These are phyloP conservation scores for Limnothrissa miodon DNA, from an alignment of 2,113 vertebrate genomes.

Conservation along the genomic window DNA sequence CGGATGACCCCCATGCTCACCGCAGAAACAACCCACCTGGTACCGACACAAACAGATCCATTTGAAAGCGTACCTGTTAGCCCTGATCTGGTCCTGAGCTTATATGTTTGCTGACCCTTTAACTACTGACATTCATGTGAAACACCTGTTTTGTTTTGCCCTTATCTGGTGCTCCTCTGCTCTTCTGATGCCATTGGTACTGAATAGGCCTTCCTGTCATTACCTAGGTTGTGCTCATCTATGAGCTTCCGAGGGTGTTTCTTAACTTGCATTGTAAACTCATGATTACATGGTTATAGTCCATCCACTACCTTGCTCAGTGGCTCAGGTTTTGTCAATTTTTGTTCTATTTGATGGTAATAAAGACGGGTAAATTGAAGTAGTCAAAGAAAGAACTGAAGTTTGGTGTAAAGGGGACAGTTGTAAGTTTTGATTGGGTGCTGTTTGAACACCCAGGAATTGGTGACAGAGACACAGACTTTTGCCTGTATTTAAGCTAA, in stretches of 20 bases:
- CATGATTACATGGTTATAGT: background rate
- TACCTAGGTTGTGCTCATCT: background rate
- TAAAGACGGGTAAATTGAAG: background rate
- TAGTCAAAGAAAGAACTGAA: background rate
- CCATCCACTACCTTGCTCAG: background rate
- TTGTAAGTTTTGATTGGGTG: background rate
- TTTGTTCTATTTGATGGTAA: background rate
- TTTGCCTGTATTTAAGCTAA: background rate
- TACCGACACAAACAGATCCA: slow-evolving; percentile 44
- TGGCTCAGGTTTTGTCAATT: background rate
- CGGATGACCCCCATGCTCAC: slow-evolving; percentile 84
- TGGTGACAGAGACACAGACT: background rate
- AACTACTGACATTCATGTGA: background rate
- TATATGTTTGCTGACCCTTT: background rate
- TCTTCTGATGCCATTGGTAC: background rate
- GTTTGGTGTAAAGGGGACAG: background rate
- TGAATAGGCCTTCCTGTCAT: background rate
- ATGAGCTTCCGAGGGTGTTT: background rate
- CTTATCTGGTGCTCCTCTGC: background rate
- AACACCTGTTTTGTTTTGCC: background rate
- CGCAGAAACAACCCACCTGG: slow-evolving; percentile 79
- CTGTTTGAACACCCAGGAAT: background rate
- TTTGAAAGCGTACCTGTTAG: background rate
- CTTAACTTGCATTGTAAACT: background rate
- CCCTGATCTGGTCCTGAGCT: background rate